Evolutionary conservation across 1,140 invertebrate genomes (phyloP).

Genomic region (Ceratina japonica): DNA sequence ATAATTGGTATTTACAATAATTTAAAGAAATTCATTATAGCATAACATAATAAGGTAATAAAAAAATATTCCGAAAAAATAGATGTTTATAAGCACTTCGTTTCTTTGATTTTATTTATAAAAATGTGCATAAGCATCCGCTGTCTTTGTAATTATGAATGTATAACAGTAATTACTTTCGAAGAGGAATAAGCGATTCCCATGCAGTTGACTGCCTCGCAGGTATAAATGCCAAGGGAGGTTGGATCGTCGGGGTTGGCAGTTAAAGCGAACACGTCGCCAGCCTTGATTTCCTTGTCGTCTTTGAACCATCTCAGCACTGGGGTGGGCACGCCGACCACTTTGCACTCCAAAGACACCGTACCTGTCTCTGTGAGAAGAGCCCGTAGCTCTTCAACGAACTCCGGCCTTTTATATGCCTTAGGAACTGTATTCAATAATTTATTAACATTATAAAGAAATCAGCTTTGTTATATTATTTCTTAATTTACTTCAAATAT

Average conservation of each 20-base stretch:
- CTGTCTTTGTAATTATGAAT: too few relatives aligned
- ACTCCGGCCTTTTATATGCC: slow-evolving; percentile 92
- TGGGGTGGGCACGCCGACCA: slow-evolving; percentile 91
- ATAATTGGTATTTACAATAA: too few relatives aligned
- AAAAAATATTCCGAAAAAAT: too few relatives aligned
- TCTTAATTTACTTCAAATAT: too few relatives aligned
- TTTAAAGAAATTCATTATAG: too few relatives aligned
- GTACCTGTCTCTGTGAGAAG: slow-evolving; percentile 92
- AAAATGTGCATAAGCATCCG: too few relatives aligned
- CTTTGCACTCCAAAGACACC: slow-evolving; percentile 93
- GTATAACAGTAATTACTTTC: slow-evolving; percentile 72
- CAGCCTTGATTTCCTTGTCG: slow-evolving; percentile 91
- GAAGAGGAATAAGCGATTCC: slow-evolving; percentile 90
- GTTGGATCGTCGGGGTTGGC: slow-evolving; percentile 90
- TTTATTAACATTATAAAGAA: too few relatives aligned
- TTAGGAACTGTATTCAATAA: slow-evolving; percentile 85
- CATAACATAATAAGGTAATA: too few relatives aligned
- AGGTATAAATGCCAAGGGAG: slow-evolving; percentile 90
- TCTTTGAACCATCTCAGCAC: slow-evolving; percentile 91
- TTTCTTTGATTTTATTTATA: too few relatives aligned
- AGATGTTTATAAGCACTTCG: too few relatives aligned
- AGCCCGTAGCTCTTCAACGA: slow-evolving; percentile 89
- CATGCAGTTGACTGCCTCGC: slow-evolving; percentile 93
- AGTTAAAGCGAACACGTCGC: slow-evolving; percentile 91
- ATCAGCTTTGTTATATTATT: too few relatives aligned